Conservation (phyloP, 2,888 invertebrate species). For the Apoda limacodes region DNA sequence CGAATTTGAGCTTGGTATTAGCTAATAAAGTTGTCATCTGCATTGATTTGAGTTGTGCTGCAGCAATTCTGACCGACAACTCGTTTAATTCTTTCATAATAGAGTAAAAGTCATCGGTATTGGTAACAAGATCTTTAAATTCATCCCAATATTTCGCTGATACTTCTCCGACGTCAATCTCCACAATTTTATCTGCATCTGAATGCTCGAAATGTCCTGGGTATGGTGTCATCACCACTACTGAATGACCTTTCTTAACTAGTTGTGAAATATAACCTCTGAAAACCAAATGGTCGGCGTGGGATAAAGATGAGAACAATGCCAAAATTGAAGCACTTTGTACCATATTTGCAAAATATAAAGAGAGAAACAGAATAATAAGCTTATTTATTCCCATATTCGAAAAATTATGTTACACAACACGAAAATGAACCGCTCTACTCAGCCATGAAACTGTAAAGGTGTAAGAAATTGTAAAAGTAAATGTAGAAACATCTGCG, state of each 20-base stretch:
- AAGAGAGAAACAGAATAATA: slow-evolving; percentile 18
- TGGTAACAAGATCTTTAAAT: slow-evolving; percentile 37
- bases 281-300: slow-evolving; percentile 50
- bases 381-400: slow-evolving; percentile 27
- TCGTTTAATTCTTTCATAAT: slow-evolving; percentile 41
- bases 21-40: slow-evolving; percentile 46
- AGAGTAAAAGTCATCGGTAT: slow-evolving; percentile 45
- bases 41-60: slow-evolving; percentile 50
- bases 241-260: slow-evolving; percentile 39
- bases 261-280: slow-evolving; percentile 47
- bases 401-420: slow-evolving; percentile 6
- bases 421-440: not conserved
- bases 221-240: slow-evolving; percentile 56
- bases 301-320: slow-evolving; percentile 50
- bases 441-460: not conserved
- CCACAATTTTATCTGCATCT: slow-evolving; percentile 43
- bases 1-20: slow-evolving; percentile 60
- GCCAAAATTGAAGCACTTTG: slow-evolving; percentile 44
- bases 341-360: too few species aligned
- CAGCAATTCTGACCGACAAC: slow-evolving; percentile 40
- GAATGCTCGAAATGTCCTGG: slow-evolving; percentile 48
- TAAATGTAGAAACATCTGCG: not conserved
- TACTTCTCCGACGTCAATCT: slow-evolving; percentile 46
- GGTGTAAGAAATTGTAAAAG: not conserved
- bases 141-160: slow-evolving; percentile 49